phyloP scores from a whole-genome alignment of 1,140 invertebrate species.

The Meloidogyne chitwoodi region DNA sequence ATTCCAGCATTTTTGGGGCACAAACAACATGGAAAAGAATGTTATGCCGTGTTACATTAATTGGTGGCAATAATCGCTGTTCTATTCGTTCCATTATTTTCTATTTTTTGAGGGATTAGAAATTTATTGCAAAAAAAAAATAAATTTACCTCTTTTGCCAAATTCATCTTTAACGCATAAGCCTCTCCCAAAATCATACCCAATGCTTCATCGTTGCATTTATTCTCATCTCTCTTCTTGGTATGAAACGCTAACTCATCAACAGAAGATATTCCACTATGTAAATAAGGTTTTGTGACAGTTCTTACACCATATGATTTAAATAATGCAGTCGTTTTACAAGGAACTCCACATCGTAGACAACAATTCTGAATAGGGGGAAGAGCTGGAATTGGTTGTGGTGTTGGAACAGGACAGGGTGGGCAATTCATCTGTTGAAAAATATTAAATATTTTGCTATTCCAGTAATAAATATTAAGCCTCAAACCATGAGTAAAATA shows the following conservation, averaged over 20 bases:
- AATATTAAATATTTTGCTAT: background rate
- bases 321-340: background rate
- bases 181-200: conserved; percentile 5
- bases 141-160: conserved; percentile 7
- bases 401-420: background rate
- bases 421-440: background rate
- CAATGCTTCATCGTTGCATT: conserved; percentile 6
- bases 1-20: conserved; percentile 3
- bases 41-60: background rate
- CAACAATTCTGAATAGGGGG: conserved; percentile 14
- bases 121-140: background rate
- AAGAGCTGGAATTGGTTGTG: background rate
- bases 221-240: background rate
- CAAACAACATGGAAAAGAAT: background rate
- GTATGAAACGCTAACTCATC: background rate
- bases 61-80: background rate
- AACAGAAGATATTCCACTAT: background rate
- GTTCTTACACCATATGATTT: background rate
- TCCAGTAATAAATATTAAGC: background rate
- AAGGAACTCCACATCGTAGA: background rate
- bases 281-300: background rate
- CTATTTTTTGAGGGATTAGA: background rate
- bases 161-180: conserved; percentile 10
- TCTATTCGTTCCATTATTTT: background rate
- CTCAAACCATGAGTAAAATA: background rate